Base-by-base conservation (phyloP, 2,797 vertebrate genomes). In the Scolopax bukidnonensis region DNA sequence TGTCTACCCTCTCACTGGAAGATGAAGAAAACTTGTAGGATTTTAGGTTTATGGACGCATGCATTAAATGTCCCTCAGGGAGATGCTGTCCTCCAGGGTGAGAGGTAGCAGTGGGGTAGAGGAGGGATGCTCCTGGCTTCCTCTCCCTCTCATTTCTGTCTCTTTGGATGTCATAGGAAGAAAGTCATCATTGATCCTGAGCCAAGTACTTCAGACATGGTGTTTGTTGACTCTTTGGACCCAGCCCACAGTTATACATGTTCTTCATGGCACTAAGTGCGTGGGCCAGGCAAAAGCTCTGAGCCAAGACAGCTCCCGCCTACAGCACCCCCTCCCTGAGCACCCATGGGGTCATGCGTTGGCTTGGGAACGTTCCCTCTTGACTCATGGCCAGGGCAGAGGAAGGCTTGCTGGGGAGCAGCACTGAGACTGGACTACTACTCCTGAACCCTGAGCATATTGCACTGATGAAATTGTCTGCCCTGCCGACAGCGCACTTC, bases 191-290 rank as follows among this genome's bases (percentile, higher is more conserved):
- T 0, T 63, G 85, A 90, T 69, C 28, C 24, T 25, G 41, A 79
- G 95, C 87, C 87, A 94, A 74, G 48, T 33, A 75, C 68, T 93
- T 94, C 76, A 91, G 90, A 92, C 47, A 82, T 4, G 12, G 65
- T 73, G 74, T 93, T 96, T 96, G 48, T 33, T 94, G 88, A 79
- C 77, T 90, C 59, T 85, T 81, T 85, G 74, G 94, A 85, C 65
- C 80, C 61, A 54, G 57, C 32, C 60, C 77, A 68, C 65, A 79
- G 17, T 86, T 78, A 61, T 8, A 36, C 43, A 43, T 79, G 30
- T 70, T 84, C 79, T 40, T 80, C 59, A 19, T 57, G 57, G 30
- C 15, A 48, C 64, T 40, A 53, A 84, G 65, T 1, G 5, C 0
- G 1, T 84, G 9, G 8, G 77, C 67, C 43, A 69, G 47, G 59